A percentile compares a stretch with the other conserved stretches of the same genome.
phyloP scores from a whole-genome alignment of 2,888 invertebrate genomes.

The Glaucopsyche alexis region DNA sequence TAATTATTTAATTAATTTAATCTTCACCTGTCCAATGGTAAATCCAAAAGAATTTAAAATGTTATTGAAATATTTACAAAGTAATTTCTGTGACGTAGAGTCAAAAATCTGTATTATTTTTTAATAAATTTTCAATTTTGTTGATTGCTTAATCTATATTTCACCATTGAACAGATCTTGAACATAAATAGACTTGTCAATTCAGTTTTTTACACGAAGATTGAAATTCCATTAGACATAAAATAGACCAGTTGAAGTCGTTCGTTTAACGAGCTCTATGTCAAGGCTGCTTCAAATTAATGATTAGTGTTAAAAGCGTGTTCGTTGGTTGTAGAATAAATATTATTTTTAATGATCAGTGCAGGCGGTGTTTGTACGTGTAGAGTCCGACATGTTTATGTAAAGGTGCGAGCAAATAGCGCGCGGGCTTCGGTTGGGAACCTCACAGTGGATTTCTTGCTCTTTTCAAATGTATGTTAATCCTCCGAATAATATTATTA shows the following conservation, averaged over 20 bases:
- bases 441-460: neutral
- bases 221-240: neutral
- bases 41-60: neutral
- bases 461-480: neutral
- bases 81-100: neutral
- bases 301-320: constrained; percentile 39
- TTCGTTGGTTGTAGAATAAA: constrained; percentile 61
- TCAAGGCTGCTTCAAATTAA: constrained; percentile 39
- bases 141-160: neutral
- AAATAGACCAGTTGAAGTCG: neutral
- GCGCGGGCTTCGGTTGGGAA: constrained; percentile 33
- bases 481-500: too few species aligned
- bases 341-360: constrained; percentile 77
- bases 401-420: constrained; percentile 57
- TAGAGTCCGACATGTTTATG: constrained; percentile 52
- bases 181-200: neutral
- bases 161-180: neutral
- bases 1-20: too few species aligned
- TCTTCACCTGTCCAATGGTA: too few species aligned
- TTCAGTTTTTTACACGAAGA: neutral
- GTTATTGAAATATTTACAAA: neutral
- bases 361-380: constrained; percentile 64
- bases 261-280: constrained; percentile 19
- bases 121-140: neutral
- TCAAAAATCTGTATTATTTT: neutral